Conservation (phyloP, 2,888 invertebrate genomes). For the Chaitophorus viminalis region DNA sequence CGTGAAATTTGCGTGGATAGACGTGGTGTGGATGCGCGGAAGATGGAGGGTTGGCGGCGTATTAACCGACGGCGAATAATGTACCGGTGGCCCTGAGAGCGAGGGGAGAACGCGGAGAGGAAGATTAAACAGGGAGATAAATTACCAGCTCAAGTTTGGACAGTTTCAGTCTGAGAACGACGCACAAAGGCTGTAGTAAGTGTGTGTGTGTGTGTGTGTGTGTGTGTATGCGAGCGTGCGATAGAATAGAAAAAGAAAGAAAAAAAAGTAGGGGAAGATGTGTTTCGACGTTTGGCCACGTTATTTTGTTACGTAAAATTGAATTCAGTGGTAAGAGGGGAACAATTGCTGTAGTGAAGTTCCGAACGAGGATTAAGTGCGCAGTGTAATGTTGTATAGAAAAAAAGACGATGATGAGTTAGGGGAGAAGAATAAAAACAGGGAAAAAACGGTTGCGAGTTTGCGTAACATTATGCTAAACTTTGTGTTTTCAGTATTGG, state of each 20-base stretch:
- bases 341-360: background rate
- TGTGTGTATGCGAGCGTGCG: background rate
- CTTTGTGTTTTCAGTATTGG: constrained; percentile 63
- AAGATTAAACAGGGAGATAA: constrained; percentile 41
- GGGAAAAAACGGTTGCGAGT: background rate
- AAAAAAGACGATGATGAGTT: background rate
- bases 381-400: too few species aligned
- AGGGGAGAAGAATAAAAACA: background rate
- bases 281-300: constrained; percentile 11
- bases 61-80: background rate
- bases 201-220: too few species aligned
- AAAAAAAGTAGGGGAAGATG: background rate
- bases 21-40: background rate
- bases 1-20: background rate
- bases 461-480: background rate
- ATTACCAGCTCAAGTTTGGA: constrained; percentile 13
- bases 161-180: constrained; percentile 1
- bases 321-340: background rate
- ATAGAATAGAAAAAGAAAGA: background rate
- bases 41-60: background rate
- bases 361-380: background rate
- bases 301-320: constrained; percentile 5
- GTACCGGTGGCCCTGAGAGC: background rate
- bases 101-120: background rate
- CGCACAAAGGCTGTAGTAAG: background rate